phyloP scores from a whole-genome alignment of 2,888 invertebrate genomes.

The Orthosia gracilis region DNA sequence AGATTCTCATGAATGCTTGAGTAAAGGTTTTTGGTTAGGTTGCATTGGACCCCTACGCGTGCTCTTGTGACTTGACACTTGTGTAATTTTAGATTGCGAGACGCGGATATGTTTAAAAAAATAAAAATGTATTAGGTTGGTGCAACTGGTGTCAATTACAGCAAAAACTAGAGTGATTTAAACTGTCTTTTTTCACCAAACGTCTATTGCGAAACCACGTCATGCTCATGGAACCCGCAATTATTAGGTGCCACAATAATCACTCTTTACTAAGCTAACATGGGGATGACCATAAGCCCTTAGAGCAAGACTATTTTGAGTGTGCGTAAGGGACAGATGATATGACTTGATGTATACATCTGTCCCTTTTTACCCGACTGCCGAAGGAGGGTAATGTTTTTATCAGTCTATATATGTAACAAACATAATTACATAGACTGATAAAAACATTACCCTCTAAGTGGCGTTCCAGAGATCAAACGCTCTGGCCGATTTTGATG shows the following conservation, averaged over 20 bases:
- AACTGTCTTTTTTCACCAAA: background rate
- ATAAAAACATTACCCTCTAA: no score
- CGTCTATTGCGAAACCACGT: background rate
- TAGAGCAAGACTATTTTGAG: no score
- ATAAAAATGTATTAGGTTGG: background rate
- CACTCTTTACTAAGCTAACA: background rate
- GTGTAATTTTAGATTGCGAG: slow-evolving; percentile 20
- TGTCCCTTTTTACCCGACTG: no score
- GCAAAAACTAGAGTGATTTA: background rate
- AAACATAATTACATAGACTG: no score
- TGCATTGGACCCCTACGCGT: background rate
- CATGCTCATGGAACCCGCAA: background rate
- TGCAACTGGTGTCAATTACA: slow-evolving; percentile 22
- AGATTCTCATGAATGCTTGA: background rate
- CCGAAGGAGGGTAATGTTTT: no score
- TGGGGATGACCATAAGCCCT: no score
- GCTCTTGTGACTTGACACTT: background rate
- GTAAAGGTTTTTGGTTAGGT: background rate
- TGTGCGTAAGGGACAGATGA: no score
- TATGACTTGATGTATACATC: no score
- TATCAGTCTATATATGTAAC: no score
- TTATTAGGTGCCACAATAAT: background rate
- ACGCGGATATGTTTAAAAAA: slow-evolving; percentile 1
- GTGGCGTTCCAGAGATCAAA: no score
- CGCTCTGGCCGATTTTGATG: no score